Percentiles rank a stretch among this genome's conserved stretches.
These are phyloP conservation scores for Andrena minutula DNA, from an alignment of 2,888 invertebrate genomes.

Conservation along the genomic window DNA sequence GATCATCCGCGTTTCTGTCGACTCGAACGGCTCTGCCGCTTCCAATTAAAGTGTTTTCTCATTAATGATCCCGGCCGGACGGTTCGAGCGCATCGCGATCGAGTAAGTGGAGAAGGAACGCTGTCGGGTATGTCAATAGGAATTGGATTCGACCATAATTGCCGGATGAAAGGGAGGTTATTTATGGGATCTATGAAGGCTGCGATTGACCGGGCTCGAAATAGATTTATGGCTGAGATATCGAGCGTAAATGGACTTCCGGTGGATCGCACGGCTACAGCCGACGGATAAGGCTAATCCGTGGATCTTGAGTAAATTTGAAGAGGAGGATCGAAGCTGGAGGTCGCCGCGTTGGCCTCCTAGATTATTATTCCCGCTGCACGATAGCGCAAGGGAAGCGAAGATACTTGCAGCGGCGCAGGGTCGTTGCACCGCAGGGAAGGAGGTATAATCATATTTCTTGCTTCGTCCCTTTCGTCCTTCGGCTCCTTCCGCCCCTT, in stretches of 20 bases:
- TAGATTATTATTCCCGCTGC: slow-evolving; percentile 61
- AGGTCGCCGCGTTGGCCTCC: slow-evolving; percentile 53
- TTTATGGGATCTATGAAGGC: background rate
- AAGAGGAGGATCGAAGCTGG: slow-evolving; percentile 28
- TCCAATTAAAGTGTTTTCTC: slow-evolving; percentile 45
- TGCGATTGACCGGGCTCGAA: background rate
- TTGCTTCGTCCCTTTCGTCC: slow-evolving; percentile 57
- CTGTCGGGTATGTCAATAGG: background rate
- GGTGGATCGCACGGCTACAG: background rate
- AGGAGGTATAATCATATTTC: slow-evolving; percentile 70
- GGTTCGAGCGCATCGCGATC: background rate
- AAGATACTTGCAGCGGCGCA: slow-evolving; percentile 60
- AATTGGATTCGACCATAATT: slow-evolving; percentile 21
- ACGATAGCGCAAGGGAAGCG: slow-evolving; percentile 56
- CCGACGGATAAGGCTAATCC: slow-evolving; percentile 10
- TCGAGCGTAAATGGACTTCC: background rate
- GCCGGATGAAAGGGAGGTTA: background rate
- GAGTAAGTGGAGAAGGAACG: slow-evolving; percentile 5
- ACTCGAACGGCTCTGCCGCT: background rate
- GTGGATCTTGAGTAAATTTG: slow-evolving; percentile 24
- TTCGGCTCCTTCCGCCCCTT: slow-evolving; percentile 28
- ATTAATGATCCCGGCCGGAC: slow-evolving; percentile 11
- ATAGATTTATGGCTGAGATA: background rate
- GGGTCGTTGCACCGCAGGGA: slow-evolving; percentile 70
- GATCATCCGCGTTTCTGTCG: slow-evolving; percentile 7